Evolutionary conservation across 2,113 vertebrate species (phyloP).

Genomic region (Collichthys lucidus): DNA sequence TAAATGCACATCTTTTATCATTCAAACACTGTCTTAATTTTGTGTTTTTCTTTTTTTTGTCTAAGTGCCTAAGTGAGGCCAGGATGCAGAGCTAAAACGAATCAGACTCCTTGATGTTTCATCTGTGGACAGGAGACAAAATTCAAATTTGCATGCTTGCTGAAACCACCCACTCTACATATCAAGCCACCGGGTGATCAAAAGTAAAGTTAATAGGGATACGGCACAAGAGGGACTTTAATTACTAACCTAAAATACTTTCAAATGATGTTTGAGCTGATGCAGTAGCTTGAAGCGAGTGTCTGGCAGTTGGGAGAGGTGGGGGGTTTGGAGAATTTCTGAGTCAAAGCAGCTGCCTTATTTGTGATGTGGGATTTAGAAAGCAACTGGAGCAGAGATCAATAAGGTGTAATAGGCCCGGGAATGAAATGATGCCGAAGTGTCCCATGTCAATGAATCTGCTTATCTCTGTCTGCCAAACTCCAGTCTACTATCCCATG

Average conservation of each 20-base stretch:
- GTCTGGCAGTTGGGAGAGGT: slow-evolving; percentile 35
- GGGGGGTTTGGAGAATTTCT: slow-evolving; percentile 53
- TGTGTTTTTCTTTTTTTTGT: slow-evolving; percentile 20
- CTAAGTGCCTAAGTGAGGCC: slow-evolving; percentile 49
- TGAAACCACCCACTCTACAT: slow-evolving; percentile 73
- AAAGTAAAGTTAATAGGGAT: slow-evolving; percentile 76
- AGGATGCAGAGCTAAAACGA: slow-evolving; percentile 52
- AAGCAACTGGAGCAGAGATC: slow-evolving; percentile 75
- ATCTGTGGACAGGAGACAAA: slow-evolving; percentile 63
- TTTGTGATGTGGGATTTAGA: slow-evolving; percentile 75
- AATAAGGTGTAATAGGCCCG: slow-evolving; percentile 82
- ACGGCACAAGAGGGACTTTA: slow-evolving; percentile 70
- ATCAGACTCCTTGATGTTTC: slow-evolving; percentile 69
- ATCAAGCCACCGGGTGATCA: slow-evolving; percentile 74
- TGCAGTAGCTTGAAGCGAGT: slow-evolving; percentile 54
- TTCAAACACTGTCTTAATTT: slow-evolving; percentile 42
- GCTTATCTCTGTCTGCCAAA: slow-evolving; percentile 82
- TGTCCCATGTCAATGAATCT: slow-evolving; percentile 82
- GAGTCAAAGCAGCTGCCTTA: slow-evolving; percentile 69
- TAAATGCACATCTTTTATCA: slow-evolving; percentile 47
- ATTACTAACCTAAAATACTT: slow-evolving; percentile 76
- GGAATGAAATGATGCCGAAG: slow-evolving; percentile 80
- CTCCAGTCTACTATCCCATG: slow-evolving; percentile 54
- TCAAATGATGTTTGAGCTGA: slow-evolving; percentile 66
- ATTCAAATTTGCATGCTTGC: slow-evolving; percentile 74